Evolutionary conservation across 2,113 vertebrate species (phyloP), one percentile per base, ranked within the genome.

Genomic region (Fregetta grallaria): DNA sequence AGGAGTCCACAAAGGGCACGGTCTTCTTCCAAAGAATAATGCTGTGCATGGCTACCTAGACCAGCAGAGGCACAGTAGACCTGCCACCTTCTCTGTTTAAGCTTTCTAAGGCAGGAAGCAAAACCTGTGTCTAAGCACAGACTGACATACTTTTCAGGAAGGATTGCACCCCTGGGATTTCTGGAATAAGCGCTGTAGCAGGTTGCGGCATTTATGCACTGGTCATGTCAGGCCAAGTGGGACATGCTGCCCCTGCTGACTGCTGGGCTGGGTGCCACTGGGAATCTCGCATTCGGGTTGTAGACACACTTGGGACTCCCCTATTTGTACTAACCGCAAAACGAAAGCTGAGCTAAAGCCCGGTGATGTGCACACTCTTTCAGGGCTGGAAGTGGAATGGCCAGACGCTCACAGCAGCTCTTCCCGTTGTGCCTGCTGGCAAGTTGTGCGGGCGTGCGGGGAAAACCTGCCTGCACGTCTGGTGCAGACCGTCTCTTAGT

Each of bases 241-340:
- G 93, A 93, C 88, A 34, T 0, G 29, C 67, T 95, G 95, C 88
- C 94, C 81, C 95, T 67, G 96, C 96, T 93, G 94, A 63, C 82
- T 86, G 74, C 95, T 26, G 92, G 78, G 90, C 88, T 71, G 66
- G 63, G 3, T 95, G 88, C 96, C 90, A 66, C 7, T 58, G 93
- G 85, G 93, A 96, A 86, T 90, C 92, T 68, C 58, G 0, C 52
- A 6, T 36, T 66, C 1, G 7, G 45, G 36, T 3, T 94, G 80
- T 67, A 83, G 78, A 56, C 72, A 90, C 94, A 15, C 88, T 70
- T 62, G 95, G 88, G 94, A 94, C 84, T 92, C 58, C 71, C 88
- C 72, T 88, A 18, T 71, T 96, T 95, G 94, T 95, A 45, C 53
- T 30, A 50, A 84, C 86, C 77, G 63, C 42, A 42, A 21, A 53